Evolutionary conservation across 1,140 invertebrate genomes (phyloP), one percentile per base, ranked within the genome.

Genomic region (Amphibalanus amphitrite): DNA sequence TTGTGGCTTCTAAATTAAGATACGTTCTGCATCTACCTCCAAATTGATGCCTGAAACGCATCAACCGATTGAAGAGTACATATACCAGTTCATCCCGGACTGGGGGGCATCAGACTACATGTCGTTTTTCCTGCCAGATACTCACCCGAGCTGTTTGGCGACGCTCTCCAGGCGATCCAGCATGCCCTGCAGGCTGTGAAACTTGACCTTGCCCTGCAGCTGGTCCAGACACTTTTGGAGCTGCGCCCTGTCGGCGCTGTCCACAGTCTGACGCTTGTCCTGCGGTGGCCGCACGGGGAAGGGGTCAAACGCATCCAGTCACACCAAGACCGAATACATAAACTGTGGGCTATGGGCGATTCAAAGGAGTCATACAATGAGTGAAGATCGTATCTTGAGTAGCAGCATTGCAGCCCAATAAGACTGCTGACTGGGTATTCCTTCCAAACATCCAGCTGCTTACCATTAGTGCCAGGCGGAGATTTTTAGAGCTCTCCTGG

Each of bases 181-280:
- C 82, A 97, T 89, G 3, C 91, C 91, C 77, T 94, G 90, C 29
- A 94, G 81, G 0, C 90, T 92, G 67, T 89, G 91, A 0, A 96
- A 91, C 86, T 94, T 95, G 73, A 97, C 95, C 40, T 90, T 92
- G 78, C 95, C 90, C 79, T 97, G 94, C 72, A 97, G 81, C 65
- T 89, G 90, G 79, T 97, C 93, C 69, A 97, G 82, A 79, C 91
- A 94, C 81, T 90, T 89, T 79, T 95, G 92, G 69, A 96, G 81
- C 71, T 91, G 89, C 75, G 84, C 85, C 78, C 91, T 88, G 76
- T 96, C 93, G 38, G 88, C 84, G 76, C 84, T 88, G 75, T 96
- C 92, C 28, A 92, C 82, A 28, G 88, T 86, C 81, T 87, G 92
- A 74, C 86, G 82, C 80, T 90, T 95, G 79, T 92, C 93, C 90